Evolutionary conservation across 2,888 invertebrate species (phyloP), one percentile per base, ranked within the genome.

Genomic region (Perithous albicinctus): DNA sequence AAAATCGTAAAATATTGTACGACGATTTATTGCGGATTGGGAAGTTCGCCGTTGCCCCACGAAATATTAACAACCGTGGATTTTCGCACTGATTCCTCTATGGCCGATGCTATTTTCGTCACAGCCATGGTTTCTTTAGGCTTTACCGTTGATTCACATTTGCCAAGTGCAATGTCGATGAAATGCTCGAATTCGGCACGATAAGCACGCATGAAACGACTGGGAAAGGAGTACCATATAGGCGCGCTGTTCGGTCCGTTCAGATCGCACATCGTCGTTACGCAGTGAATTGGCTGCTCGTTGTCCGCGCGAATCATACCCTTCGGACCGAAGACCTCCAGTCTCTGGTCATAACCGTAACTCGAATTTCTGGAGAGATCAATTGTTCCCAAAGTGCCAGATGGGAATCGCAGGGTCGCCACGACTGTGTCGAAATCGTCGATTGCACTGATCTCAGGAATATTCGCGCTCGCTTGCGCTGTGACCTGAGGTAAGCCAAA

Each of bases 281-380:
- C 91, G 18, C 93, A 93, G 74, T 93, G 93, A 61, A 93, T 91
- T 0, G 95, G 94, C 69, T 93, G 93, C 86, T 94, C 94, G 85
- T 95, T 95, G 83, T 94, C 94, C 0, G 94, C 94, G 84, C 93
- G 93, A 8, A 95, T 90, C 93, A 93, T 93, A 84, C 95, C 95
- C 86, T 94, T 94, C 18, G 94, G 93, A 56, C 95, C 95, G 84
- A 95, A 95, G 8, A 94, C 95, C 93, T 96, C 96, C 0, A 96
- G 88, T 82, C 96, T 93, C 89, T 96, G 96, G 84, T 96, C 96
- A 86, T 96, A 96, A 1, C 96, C 96, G 86, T 95, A 96, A 10
- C 92, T 92, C 38, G 95, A 94, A 89, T 94, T 94, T 38, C 96
- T 93, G 85, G 95, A 95, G 75, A 95, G 92, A 89, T 96, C 96